These are phyloP conservation scores for Sinopyrophorus schimmeli DNA, from an alignment of 2,888 invertebrate genomes.

Conservation along the genomic window DNA sequence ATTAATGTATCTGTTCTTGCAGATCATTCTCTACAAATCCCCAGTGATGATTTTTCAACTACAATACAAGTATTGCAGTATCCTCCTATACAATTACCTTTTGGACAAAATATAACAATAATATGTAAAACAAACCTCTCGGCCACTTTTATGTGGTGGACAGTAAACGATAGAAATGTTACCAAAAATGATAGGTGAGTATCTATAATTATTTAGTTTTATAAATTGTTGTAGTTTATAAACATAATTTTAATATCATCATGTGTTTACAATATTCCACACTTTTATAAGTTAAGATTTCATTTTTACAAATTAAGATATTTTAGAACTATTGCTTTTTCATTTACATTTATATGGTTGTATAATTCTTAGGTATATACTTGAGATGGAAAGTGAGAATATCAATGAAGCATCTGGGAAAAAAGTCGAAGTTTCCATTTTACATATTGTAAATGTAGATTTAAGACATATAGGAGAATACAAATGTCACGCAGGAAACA, in stretches of 20 bases:
- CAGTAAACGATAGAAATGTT: slow-evolving; percentile 60
- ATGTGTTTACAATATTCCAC: background rate
- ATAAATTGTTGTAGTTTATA: slow-evolving; percentile 7
- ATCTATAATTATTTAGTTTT: slow-evolving; percentile 7
- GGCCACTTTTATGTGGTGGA: slow-evolving; percentile 63
- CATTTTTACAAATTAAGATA: slow-evolving; percentile 5
- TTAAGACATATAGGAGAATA: slow-evolving; percentile 65
- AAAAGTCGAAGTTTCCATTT: slow-evolving; percentile 54
- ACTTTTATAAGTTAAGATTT: background rate
- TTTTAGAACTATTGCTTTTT: slow-evolving; percentile 5
- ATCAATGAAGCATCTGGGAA: slow-evolving; percentile 52
- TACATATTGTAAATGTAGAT: slow-evolving; percentile 60
- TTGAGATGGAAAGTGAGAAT: slow-evolving; percentile 53
- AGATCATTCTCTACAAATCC: slow-evolving; percentile 26
- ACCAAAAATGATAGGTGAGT: slow-evolving; percentile 58
- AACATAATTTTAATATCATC: too few species aligned
- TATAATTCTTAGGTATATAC: slow-evolving; percentile 47
- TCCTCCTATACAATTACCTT: slow-evolving; percentile 46
- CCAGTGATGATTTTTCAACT: slow-evolving; percentile 47
- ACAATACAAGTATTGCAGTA: slow-evolving; percentile 51
- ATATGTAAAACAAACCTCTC: slow-evolving; percentile 60
- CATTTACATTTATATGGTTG: background rate
- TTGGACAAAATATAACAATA: slow-evolving; percentile 59
- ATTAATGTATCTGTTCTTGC: slow-evolving; percentile 12
- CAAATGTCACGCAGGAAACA: slow-evolving; percentile 59